Evolutionary conservation across 1,140 invertebrate species (phyloP), one percentile per base, ranked within the genome.

Genomic region (Zaprionus lachaisei): DNA sequence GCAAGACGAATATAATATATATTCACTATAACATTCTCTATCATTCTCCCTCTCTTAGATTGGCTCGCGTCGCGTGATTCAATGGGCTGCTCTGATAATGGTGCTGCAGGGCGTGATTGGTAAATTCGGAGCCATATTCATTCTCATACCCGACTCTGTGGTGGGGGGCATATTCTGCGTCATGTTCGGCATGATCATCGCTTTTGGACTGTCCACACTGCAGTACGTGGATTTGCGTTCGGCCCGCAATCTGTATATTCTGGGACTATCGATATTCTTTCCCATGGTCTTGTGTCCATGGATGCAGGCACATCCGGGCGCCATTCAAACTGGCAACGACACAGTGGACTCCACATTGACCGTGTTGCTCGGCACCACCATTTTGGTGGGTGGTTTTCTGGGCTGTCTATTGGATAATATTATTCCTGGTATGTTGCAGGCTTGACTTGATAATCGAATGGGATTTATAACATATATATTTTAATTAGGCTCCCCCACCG

Each of bases 81-180:
- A 97, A 78, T 96, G 95, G 93, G 96, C 96, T 1, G 96, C 96
- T 2, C 75, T 94, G 0, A 93, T 97, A 11, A 97, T 97, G 96
- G 93, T 98, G 1, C 63, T 97, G 1, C 96, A 97, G 91, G 97
- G 97, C 0, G 91, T 97, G 5, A 95, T 98, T 56, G 96, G 96
- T 49, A 97, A 98, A 93, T 95, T 98, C 81, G 96, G 97, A 11
- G 97, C 97, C 0, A 93, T 97, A 5, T 98, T 98, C 87, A 96
- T 98, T 54, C 96, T 97, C 60, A 98, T 98, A 64, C 97, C 97
- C 4, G 96, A 97, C 85, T 97, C 97, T 0, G 96, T 98, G n/a
- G 95, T 98, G 2, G 97, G 97, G 1, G 97, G 97, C 4, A 95
- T 97, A 61, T 97, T 98, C 92, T 97, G 97, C 78, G 95, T 98